A percentile compares a stretch with the other conserved stretches of the same genome.
Evolutionary conservation across 1,140 invertebrate genomes (phyloP).

Genomic region (Laodelphax striatellus): DNA sequence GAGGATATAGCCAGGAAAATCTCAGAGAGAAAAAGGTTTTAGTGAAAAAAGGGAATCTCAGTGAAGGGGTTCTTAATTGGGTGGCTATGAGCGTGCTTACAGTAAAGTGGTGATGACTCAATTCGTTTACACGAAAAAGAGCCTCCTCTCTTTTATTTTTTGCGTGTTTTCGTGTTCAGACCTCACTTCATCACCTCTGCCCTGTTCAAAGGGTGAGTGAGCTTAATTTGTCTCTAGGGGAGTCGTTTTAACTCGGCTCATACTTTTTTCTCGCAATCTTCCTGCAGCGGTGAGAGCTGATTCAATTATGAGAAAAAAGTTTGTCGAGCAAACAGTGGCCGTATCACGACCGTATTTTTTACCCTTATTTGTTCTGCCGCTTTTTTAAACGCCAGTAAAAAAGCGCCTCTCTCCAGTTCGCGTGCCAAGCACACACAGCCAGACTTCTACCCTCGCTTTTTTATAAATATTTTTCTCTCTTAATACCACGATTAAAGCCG

Average conservation of each 20-base stretch:
- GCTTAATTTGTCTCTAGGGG: conserved; percentile 1
- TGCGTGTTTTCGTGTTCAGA: neutral
- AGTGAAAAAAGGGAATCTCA: no score
- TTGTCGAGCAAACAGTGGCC: neutral
- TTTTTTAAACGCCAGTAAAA: neutral
- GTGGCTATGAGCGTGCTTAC: no score
- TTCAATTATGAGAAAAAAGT: neutral
- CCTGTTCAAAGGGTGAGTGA: neutral
- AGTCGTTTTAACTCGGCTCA: neutral
- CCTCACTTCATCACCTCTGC: conserved; percentile 2
- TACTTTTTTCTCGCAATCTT: neutral
- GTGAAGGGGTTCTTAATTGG: no score
- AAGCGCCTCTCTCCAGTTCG: neutral
- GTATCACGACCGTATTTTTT: neutral
- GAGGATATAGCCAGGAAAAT: no score
- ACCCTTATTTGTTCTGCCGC: neutral
- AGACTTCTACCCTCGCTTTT: neutral
- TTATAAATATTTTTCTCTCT: neutral
- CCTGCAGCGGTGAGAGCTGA: neutral
- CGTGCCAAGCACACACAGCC: neutral
- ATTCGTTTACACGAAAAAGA: no score
- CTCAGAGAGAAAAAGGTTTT: no score
- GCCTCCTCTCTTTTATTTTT: neutral
- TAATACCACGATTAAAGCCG: no score
- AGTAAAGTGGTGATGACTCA: no score